These are phyloP conservation scores for Nestor notabilis DNA, from an alignment of 2,113 vertebrate species.

Conservation along the genomic window DNA sequence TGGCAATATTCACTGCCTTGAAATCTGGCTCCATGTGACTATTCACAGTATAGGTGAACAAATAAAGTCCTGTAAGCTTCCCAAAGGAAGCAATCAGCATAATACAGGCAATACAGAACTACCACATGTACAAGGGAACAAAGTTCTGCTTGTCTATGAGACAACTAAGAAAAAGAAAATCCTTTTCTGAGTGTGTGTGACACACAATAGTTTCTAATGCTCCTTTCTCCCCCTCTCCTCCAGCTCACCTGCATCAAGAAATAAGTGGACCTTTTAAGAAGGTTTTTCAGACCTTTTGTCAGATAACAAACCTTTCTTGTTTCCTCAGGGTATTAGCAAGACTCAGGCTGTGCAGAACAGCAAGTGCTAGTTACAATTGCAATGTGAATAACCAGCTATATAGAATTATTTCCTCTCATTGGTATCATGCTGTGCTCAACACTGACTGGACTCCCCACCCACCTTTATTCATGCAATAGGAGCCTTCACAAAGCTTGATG, in stretches of 20 bases:
- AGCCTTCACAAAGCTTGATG: neutral
- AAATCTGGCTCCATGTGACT: neutral
- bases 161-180: neutral
- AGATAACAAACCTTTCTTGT: neutral
- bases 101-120: neutral
- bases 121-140: fast-evolving
- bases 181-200: no score
- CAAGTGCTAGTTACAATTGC: neutral
- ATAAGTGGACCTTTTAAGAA: neutral
- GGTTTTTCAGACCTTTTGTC: neutral
- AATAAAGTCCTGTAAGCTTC: neutral
- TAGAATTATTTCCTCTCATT: neutral
- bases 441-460: neutral
- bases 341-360: neutral
- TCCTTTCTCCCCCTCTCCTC: neutral
- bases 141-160: neutral
- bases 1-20: neutral
- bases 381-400: neutral
- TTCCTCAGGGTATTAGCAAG: neutral
- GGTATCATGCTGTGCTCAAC: neutral
- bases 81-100: neutral
- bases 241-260: neutral
- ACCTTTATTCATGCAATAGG: neutral
- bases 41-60: neutral
- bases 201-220: neutral